Conservation (phyloP, 2,888 invertebrate species). For the Polietes domitor region DNA sequence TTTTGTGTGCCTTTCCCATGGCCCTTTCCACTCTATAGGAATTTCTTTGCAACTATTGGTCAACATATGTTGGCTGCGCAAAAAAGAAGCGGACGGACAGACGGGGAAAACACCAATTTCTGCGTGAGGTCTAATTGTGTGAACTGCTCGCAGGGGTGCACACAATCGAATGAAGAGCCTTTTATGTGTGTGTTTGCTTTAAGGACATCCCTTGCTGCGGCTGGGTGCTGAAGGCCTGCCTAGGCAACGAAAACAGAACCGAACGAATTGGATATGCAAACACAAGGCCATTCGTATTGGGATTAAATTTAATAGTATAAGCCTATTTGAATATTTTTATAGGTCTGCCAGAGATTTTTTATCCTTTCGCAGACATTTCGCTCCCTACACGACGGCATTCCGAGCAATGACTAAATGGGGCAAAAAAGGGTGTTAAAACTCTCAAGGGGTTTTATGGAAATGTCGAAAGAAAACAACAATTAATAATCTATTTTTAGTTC, state of each 20-base stretch:
- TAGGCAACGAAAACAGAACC: neutral
- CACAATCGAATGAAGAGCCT: neutral
- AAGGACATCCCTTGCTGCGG: slow-evolving; percentile 33
- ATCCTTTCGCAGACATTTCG: neutral
- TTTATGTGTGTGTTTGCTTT: neutral
- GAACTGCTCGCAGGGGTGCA: slow-evolving; percentile 8
- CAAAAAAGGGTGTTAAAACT: slow-evolving; percentile 56
- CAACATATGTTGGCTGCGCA: slow-evolving; percentile 57
- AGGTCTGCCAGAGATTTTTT: slow-evolving; percentile 5
- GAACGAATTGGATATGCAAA: neutral
- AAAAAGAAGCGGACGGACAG: slow-evolving; percentile 16
- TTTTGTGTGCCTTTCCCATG: slow-evolving; percentile 13
- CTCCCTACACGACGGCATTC: neutral
- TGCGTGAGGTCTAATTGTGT: slow-evolving; percentile 42
- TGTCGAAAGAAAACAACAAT: slow-evolving; percentile 37
- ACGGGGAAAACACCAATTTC: slow-evolving; percentile 46
- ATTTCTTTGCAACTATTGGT: slow-evolving; percentile 35
- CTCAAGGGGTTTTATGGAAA: slow-evolving; percentile 41
- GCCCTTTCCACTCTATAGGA: slow-evolving; percentile 35
- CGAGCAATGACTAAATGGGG: neutral
- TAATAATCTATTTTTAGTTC: slow-evolving; percentile 52
- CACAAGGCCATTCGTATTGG: neutral
- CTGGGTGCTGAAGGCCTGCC: neutral
- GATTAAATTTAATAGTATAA: slow-evolving; percentile 33
- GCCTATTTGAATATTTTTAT: slow-evolving; percentile 48